A percentile compares a stretch with the other conserved stretches of the same genome.
phyloP scores from a whole-genome alignment of 2,113 vertebrate species.

The Lipophrys pholis region DNA sequence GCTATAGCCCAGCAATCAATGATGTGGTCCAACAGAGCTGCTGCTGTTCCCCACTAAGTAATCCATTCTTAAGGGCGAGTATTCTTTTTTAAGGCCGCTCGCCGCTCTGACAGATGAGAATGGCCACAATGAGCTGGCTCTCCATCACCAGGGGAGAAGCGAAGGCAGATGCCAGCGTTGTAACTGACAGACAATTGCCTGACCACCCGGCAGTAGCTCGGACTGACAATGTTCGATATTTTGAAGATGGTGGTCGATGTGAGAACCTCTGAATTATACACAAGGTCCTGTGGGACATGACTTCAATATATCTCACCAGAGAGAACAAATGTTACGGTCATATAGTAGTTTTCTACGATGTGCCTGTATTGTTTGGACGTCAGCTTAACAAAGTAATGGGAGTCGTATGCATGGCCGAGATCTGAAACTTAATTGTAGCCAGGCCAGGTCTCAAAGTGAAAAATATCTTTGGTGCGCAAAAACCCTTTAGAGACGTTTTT shows the following conservation, averaged over 20 bases:
- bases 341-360: slow-evolving; percentile 10
- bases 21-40: slow-evolving; percentile 40
- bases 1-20: slow-evolving; percentile 64
- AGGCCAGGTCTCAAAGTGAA: not conserved
- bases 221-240: slow-evolving; percentile 70
- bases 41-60: slow-evolving; percentile 64
- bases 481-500: slow-evolving; percentile 5
- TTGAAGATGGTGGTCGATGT: slow-evolving; percentile 69
- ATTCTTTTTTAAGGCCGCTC: slow-evolving; percentile 60
- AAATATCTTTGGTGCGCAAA: not conserved
- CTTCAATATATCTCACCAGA: slow-evolving; percentile 56
- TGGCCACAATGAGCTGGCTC: slow-evolving; percentile 58
- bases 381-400: not conserved
- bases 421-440: slow-evolving; percentile 9
- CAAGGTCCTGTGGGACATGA: slow-evolving; percentile 55
- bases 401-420: slow-evolving; percentile 27
- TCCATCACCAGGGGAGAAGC: slow-evolving; percentile 56
- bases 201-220: slow-evolving; percentile 53
- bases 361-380: slow-evolving; percentile 28
- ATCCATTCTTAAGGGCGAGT: slow-evolving; percentile 59
- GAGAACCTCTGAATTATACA: slow-evolving; percentile 72
- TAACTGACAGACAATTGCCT: slow-evolving; percentile 71
- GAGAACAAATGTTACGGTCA: slow-evolving; percentile 28
- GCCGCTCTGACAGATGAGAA: slow-evolving; percentile 63
- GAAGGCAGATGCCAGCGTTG: slow-evolving; percentile 33